These are phyloP conservation scores for Dione vanillae DNA, from an alignment of 2,888 invertebrate species.

Conservation along the genomic window DNA sequence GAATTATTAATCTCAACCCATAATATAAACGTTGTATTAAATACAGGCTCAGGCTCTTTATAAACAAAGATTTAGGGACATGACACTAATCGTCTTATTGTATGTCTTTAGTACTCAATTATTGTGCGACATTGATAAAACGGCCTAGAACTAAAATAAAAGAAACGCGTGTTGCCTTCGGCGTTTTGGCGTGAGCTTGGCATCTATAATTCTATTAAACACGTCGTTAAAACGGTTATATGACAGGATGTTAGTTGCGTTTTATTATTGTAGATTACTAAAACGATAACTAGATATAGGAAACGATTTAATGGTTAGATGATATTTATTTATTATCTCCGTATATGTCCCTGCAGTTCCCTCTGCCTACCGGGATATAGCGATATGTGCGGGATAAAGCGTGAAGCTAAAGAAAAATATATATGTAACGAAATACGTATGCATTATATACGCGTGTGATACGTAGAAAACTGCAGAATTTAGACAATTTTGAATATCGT, in stretches of 20 bases:
- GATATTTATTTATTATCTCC: background rate
- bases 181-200: conserved; percentile 9
- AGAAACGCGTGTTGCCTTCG: background rate
- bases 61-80: conserved; percentile 5
- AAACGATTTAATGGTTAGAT: background rate
- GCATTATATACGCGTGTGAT: background rate
- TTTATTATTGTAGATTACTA: conserved; percentile 5
- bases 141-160: conserved; percentile 9
- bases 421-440: background rate
- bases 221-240: conserved; percentile 19
- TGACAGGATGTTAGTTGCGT: conserved; percentile 15
- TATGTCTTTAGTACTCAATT: conserved; percentile 1
- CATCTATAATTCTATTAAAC: conserved; percentile 10
- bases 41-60: background rate
- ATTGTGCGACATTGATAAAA: conserved; percentile 5
- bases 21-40: background rate
- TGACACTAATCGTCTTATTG: conserved; percentile 14
- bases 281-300: background rate
- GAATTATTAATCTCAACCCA: conserved; percentile 37
- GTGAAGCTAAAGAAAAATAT: no score
- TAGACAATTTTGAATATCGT: conserved; percentile 6
- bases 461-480: conserved; percentile 1
- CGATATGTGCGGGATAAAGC: no score
- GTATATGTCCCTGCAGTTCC: no score
- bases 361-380: no score